Conservation (phyloP, 2,797 vertebrate species). For the Smutsia temminckii region DNA sequence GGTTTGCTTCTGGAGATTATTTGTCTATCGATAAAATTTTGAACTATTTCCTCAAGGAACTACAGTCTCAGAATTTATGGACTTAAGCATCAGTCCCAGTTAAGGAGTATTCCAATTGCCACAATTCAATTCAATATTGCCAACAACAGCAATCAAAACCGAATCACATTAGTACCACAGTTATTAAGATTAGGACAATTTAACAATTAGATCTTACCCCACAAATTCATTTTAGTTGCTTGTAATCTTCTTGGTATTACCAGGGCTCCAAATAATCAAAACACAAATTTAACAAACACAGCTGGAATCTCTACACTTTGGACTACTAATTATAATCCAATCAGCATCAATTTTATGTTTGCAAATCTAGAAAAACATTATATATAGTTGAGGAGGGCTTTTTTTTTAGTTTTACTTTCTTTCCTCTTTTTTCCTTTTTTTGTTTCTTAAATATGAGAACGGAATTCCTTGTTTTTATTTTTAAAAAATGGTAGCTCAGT, state of each 20-base stretch:
- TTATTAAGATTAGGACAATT: slow-evolving; percentile 22
- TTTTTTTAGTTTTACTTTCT: neutral
- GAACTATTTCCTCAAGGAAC: neutral
- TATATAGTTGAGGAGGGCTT: neutral
- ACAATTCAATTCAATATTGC: neutral
- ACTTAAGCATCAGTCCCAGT: neutral
- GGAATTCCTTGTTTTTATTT: neutral
- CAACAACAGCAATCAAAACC: neutral
- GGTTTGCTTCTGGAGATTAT: slow-evolving; percentile 5
- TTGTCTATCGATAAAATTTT: neutral
- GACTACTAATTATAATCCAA: neutral
- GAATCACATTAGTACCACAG: neutral
- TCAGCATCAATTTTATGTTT: neutral
- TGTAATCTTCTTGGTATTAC: neutral
- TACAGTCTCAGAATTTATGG: neutral
- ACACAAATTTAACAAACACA: slow-evolving; percentile 25
- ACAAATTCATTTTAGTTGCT: neutral
- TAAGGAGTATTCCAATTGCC: neutral
- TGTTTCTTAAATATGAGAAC: neutral
- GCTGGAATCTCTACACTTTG: neutral
- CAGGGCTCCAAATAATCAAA: neutral
- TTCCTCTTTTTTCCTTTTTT: neutral
- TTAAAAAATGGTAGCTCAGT: neutral
- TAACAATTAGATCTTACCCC: slow-evolving; percentile 11
- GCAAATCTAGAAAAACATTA: neutral